Evolutionary conservation across 2,888 invertebrate genomes (phyloP).

Genomic region (Ferrisia virgata): DNA sequence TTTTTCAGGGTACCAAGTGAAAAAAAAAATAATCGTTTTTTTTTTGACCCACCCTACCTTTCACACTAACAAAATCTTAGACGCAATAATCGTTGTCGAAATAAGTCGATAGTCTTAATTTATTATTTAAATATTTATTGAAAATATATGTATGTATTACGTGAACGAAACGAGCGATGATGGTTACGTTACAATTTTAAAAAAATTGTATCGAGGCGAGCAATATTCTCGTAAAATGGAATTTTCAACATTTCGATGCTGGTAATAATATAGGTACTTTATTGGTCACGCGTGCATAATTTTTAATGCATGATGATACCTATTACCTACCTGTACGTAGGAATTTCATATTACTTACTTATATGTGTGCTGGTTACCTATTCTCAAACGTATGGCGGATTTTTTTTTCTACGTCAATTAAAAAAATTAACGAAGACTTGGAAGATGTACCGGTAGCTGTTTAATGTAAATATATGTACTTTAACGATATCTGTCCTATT

Average conservation of each 20-base stretch:
- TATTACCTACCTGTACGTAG: no score
- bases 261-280: not conserved
- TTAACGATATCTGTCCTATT: not conserved
- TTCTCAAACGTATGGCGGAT: not conserved
- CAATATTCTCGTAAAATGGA: not conserved
- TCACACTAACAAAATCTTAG: no score
- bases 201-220: no score
- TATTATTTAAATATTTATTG: no score
- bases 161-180: no score
- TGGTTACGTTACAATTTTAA: no score
- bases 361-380: not conserved
- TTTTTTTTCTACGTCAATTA: conserved; percentile 5
- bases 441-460: not conserved
- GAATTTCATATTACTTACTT: not conserved
- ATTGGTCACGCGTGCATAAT: conserved; percentile 1
- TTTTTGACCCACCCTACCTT: no score
- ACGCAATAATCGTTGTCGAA: no score
- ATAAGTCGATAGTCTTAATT: no score
- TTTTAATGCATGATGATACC: not conserved
- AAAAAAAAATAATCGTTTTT: no score
- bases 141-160: no score
- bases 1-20: no score
- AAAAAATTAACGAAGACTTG: not conserved
- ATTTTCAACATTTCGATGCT: not conserved
- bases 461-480: not conserved